These are phyloP conservation scores for Propithecus deckenii DNA, from an alignment of 2,797 vertebrate species.

Conservation along the genomic window DNA sequence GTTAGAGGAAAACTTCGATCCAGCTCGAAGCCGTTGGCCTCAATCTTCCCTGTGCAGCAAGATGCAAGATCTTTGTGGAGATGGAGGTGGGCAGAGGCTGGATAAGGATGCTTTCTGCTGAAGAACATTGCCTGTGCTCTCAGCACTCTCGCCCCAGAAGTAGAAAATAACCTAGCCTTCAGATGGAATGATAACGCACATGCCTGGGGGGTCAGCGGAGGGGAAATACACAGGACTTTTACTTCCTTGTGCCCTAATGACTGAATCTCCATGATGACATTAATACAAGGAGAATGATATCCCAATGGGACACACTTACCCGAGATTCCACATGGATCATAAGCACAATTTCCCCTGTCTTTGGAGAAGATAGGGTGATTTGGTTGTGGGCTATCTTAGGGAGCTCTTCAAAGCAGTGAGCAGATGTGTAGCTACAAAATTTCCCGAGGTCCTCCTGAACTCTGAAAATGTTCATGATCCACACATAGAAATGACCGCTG, in stretches of 20 bases:
- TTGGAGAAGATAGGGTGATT: constrained; percentile 73
- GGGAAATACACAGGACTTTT: neutral
- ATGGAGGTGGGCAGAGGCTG: neutral
- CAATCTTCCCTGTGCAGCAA: neutral
- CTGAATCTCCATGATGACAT: neutral
- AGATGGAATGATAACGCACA: too few species aligned
- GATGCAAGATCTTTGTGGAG: neutral
- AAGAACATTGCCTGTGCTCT: neutral
- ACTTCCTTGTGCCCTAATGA: neutral
- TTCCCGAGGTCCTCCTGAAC: constrained; percentile 78
- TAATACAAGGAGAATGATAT: neutral
- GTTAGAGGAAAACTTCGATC: neutral
- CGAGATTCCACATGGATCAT: constrained; percentile 87
- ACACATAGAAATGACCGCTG: constrained; percentile 86
- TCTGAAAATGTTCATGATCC: constrained; percentile 85
- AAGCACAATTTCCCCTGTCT: constrained; percentile 83
- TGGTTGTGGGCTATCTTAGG: constrained; percentile 80
- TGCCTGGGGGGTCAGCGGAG: neutral
- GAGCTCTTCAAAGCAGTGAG: constrained; percentile 80
- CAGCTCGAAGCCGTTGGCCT: neutral
- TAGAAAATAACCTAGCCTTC: neutral
- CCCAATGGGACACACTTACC: constrained; percentile 66
- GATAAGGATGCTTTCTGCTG: neutral
- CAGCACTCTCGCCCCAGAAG: neutral
- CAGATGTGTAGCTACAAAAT: constrained; percentile 85